Conservation (phyloP, 2,113 vertebrate genomes). For the Psephotus haematonotus region DNA sequence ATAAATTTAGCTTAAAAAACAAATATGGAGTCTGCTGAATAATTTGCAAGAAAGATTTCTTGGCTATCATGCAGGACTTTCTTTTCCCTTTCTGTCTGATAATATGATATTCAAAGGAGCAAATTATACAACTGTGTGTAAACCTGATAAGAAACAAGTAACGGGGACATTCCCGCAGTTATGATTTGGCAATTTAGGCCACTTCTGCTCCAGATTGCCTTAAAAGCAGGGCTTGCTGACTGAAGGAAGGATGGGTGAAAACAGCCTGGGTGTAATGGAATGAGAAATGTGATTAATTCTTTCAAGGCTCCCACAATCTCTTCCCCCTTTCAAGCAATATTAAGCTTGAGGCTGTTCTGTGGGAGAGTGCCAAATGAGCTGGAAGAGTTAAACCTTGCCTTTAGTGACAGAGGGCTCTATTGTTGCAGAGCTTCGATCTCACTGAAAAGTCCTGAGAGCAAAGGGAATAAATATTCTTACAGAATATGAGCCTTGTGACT, state of each 20-base stretch:
- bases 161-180: background rate
- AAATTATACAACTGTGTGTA: background rate
- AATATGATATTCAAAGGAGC: background rate
- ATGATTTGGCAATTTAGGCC: background rate
- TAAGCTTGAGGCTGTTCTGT: background rate
- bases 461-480: background rate
- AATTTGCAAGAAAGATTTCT: background rate
- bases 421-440: background rate
- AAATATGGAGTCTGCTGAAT: background rate
- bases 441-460: background rate
- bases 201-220: background rate
- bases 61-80: background rate
- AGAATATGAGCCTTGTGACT: background rate
- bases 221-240: background rate
- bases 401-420: background rate
- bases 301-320: background rate
- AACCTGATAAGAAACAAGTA: background rate
- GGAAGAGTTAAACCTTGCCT: constrained; percentile 22
- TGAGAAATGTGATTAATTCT: constrained; percentile 10
- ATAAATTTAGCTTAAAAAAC: background rate
- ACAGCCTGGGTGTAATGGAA: constrained; percentile 1
- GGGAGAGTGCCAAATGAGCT: constrained; percentile 3
- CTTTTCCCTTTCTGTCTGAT: background rate
- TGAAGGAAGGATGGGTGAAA: background rate
- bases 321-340: background rate